phyloP scores from a whole-genome alignment of 1,140 invertebrate species.

The Pseudomyrmex cubaensis region DNA sequence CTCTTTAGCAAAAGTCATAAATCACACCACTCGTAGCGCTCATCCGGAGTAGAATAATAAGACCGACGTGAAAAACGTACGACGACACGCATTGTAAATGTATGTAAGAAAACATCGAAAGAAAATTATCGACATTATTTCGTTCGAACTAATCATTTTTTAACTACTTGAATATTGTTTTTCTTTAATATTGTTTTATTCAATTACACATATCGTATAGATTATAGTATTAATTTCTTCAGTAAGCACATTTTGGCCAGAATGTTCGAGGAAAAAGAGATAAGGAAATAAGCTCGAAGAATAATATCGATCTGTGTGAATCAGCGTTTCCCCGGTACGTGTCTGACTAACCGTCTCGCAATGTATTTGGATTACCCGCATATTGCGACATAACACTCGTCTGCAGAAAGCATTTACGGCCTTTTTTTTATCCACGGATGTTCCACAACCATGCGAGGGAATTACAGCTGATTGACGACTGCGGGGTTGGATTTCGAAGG shows the following conservation, averaged over 20 bases:
- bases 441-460: conserved; percentile 67
- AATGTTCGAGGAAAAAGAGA: not conserved
- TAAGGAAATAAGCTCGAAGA: not conserved
- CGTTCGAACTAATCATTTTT: not conserved
- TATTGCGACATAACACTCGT: conserved; percentile 26
- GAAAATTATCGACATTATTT: not conserved
- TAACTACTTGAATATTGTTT: not conserved
- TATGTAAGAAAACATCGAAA: not conserved
- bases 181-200: not conserved
- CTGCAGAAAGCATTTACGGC: conserved; percentile 49
- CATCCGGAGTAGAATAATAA: not conserved
- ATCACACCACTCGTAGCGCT: conserved; percentile 1
- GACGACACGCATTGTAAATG: not conserved
- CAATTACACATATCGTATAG: not conserved
- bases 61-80: not conserved
- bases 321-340: not conserved
- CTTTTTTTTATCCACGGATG: conserved; percentile 52
- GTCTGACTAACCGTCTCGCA: conserved; percentile 1
- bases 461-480: conserved; percentile 75
- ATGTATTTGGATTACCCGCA: conserved; percentile 57
- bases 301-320: conserved; percentile 8
- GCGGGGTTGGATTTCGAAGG: conserved; percentile 44
- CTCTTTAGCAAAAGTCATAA: conserved; percentile 22
- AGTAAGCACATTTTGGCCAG: not conserved
- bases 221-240: not conserved